Conservation (phyloP, 2,888 invertebrate genomes). For the Bellardia pandia region DNA sequence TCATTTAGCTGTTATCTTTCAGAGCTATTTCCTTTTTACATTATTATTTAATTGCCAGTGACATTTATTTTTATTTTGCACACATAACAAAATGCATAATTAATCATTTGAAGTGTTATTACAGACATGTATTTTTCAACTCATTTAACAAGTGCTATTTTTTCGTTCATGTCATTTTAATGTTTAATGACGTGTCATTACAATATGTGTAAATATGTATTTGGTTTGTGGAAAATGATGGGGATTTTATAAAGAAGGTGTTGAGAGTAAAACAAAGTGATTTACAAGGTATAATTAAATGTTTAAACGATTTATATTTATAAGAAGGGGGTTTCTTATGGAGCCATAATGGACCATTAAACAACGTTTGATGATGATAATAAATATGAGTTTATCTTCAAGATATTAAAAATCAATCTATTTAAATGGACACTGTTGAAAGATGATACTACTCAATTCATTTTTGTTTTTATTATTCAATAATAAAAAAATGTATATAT, state of each 20-base stretch:
- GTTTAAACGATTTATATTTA: too few species aligned
- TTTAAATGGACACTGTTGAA: too few species aligned
- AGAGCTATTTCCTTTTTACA: conserved; percentile 20
- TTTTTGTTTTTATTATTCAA: too few species aligned
- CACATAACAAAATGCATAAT: conserved; percentile 43
- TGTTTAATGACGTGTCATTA: conserved; percentile 36
- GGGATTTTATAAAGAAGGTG: neutral
- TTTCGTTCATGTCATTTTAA: conserved; percentile 16
- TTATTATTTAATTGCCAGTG: conserved; percentile 17
- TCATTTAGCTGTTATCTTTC: neutral
- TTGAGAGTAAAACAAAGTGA: too few species aligned
- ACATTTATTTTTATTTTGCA: conserved; percentile 29
- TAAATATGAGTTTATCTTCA: too few species aligned
- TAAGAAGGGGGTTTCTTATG: too few species aligned
- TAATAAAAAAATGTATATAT: too few species aligned
- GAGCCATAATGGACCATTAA: too few species aligned
- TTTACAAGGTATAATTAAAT: too few species aligned
- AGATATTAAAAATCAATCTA: too few species aligned
- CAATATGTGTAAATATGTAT: neutral
- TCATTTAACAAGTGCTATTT: conserved; percentile 41
- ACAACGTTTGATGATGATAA: too few species aligned
- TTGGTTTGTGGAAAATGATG: neutral
- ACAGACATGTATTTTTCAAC: conserved; percentile 42
- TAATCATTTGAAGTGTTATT: conserved; percentile 52
- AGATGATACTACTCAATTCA: too few species aligned